Evolutionary conservation across 2,113 vertebrate species (phyloP).

Genomic region (Orcinus orca): DNA sequence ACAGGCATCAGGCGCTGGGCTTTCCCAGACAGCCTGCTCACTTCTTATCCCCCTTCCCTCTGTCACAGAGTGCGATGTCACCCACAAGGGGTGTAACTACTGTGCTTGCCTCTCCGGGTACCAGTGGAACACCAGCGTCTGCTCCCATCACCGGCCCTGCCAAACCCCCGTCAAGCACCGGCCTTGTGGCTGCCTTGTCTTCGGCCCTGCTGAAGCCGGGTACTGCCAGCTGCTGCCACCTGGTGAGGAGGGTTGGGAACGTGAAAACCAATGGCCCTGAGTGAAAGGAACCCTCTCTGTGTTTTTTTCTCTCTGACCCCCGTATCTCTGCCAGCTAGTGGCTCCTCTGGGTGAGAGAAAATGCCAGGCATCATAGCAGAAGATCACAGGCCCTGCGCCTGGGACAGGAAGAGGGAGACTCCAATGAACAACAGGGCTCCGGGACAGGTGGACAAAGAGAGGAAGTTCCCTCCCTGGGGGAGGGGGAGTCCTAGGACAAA

Average conservation of each 20-base stretch:
- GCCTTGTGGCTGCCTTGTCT: conserved; percentile 43
- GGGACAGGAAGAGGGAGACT: not conserved
- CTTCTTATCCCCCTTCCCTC: not conserved
- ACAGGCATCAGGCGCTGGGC: not conserved
- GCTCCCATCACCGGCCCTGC: not conserved
- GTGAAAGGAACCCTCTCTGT: not conserved
- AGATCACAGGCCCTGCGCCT: not conserved
- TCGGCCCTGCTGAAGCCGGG: not conserved
- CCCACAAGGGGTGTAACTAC: rapidly evolving
- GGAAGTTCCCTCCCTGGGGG: not conserved
- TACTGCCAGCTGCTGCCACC: conserved; percentile 71
- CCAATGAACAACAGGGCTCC: not conserved
- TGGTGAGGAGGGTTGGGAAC: conserved; percentile 56
- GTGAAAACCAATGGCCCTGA: not conserved
- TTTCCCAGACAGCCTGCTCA: not conserved
- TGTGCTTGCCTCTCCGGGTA: conserved; percentile 67
- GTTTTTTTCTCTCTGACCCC: not conserved
- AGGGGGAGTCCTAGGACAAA: not conserved
- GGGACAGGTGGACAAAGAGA: not conserved
- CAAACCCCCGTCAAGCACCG: rapidly evolving
- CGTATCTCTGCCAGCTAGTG: not conserved
- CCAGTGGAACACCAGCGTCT: conserved; percentile 50
- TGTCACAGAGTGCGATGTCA: conserved; percentile 50
- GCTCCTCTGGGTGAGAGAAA: not conserved
- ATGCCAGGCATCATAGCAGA: not conserved